Conservation (phyloP, 2,888 invertebrate species). For the Hypercompe scribonia region DNA sequence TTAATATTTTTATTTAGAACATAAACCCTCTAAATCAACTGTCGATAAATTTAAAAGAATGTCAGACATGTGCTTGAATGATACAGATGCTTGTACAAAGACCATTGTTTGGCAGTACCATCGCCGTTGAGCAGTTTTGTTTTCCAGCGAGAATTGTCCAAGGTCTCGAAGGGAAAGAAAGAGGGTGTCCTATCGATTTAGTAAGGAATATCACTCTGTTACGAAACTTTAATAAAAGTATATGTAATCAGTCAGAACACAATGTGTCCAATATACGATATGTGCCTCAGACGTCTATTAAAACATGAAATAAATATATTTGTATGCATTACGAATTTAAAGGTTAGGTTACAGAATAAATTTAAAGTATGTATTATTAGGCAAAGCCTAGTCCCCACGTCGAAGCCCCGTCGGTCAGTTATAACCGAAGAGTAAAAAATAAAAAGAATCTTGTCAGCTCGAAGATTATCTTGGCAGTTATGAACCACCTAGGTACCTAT, state of each 20-base stretch:
- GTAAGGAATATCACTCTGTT: not conserved
- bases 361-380: constrained; percentile 12
- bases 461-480: constrained; percentile 58
- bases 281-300: not conserved
- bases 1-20: no score
- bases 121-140: not conserved
- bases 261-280: not conserved
- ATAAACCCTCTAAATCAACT: no score
- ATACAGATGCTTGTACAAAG: not conserved
- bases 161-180: not conserved
- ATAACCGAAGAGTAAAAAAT: constrained; percentile 44
- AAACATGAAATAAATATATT: not conserved
- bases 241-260: no score
- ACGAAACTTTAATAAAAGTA: not conserved
- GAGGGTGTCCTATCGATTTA: not conserved
- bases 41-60: constrained; percentile 1
- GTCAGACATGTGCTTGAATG: not conserved
- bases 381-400: not conserved
- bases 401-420: constrained; percentile 2
- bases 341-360: not conserved
- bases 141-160: not conserved
- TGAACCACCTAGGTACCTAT: constrained; percentile 56
- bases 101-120: not conserved
- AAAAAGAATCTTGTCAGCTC: constrained; percentile 51
- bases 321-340: not conserved